Evolutionary conservation across 1,140 invertebrate species (phyloP), one percentile per base, ranked within the genome.

Genomic region (Agraylea sexmaculata): DNA sequence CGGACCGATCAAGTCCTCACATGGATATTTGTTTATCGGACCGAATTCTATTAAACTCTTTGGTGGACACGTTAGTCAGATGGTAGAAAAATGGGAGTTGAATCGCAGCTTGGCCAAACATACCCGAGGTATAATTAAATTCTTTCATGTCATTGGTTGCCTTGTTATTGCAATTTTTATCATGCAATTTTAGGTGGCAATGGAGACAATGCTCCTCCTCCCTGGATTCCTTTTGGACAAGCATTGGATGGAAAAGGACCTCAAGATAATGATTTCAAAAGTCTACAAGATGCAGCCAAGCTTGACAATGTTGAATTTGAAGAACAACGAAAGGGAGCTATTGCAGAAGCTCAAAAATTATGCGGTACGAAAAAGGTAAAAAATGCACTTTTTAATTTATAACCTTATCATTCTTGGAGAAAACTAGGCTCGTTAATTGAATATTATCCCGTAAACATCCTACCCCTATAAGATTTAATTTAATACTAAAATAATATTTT

Each of bases 211-310:
- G 78, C 82, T 2, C 83, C 83, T n/a, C 86, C 86, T 27, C 80
- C 80, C 29, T 93, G 87, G 85, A 86, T 91, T 46, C 80, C 87
- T 28, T 92, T 94, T 71, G 88, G 87, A 1, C 78, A 84, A 52
- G 78, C 78, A 54, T 54, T 78, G 25, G 73, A 73, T 51, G 62
- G 73, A 10, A 55, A 61, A 17, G 60, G 73, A 23, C 43, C 53
- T n/a, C 64, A 75, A 45, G 74, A 81, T 45, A 69, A 70, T 45
- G 72, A 77, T 49, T 85, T 86, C 29, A 86, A 84, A 57, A 79
- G 80, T 43, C 54, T 80, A 12, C 71, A 77, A 36, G 72, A 74
- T 49, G 56, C 68, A 20, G 53, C 50, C 13, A 70, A 71, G 32
- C 69, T 74, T 47, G 74, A 80, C 46, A 79, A 86, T 60, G 71